Conservation (phyloP, 2,797 vertebrate species). For the Tenualosa thibaudeaui region DNA sequence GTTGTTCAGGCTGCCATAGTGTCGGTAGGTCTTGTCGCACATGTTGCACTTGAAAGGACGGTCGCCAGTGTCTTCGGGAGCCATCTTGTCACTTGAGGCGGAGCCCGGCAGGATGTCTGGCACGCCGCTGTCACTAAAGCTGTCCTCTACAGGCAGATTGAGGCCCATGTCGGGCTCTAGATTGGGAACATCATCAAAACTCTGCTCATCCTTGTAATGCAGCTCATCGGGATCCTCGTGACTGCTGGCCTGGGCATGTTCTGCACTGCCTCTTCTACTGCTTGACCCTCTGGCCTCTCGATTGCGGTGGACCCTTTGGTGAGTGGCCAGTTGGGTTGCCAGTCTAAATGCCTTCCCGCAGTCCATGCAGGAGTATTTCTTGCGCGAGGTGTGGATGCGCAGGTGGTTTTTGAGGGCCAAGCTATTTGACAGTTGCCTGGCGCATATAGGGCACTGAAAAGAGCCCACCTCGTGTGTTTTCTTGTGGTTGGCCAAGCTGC, state of each 20-base stretch:
- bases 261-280: conserved; percentile 50
- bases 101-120: conserved; percentile 49
- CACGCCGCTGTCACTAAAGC: conserved; percentile 43
- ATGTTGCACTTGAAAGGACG: conserved; percentile 75
- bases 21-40: conserved; percentile 77
- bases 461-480: conserved; percentile 83
- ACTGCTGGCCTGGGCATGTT: conserved; percentile 38
- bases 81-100: conserved; percentile 49
- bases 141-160: conserved; percentile 42
- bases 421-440: conserved; percentile 82
- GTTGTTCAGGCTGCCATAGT: conserved; percentile 77
- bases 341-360: conserved; percentile 81
- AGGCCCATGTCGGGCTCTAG: conserved; percentile 46
- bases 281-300: conserved; percentile 56
- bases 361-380: conserved; percentile 76
- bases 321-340: conserved; percentile 76
- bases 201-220: conserved; percentile 42
- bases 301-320: conserved; percentile 70
- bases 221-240: conserved; percentile 43
- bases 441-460: conserved; percentile 81
- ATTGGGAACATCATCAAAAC: conserved; percentile 48
- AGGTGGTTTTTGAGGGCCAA: conserved; percentile 86
- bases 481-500: conserved; percentile 85
- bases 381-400: conserved; percentile 81
- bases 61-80: conserved; percentile 61